Base-by-base conservation (phyloP, 2,888 invertebrate genomes). In the Carabus problematicus region DNA sequence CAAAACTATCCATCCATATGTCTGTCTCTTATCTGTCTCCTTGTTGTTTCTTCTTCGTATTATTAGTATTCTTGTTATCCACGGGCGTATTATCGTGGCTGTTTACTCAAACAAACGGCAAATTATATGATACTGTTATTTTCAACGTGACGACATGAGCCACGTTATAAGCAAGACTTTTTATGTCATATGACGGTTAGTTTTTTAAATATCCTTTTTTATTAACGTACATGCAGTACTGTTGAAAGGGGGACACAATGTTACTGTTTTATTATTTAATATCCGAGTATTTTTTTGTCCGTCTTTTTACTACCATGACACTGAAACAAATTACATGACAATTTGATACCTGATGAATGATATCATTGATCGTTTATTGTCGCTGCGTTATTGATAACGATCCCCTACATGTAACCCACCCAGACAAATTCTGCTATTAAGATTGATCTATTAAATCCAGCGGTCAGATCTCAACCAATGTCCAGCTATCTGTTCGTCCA, bases 401-500 rank as follows among this genome's bases (percentile, higher is more conserved):
- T 29, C 29, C 2, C 29, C 29, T 2, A n/a, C n/a, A n/a, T n/a
- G n/a, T n/a, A 29, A 29, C 29, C 29, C 29, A 6, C 6, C 3
- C 2, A 29, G 29, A 29, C 29, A 29, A 29, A 29, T 29, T 29
- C 29, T 29, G 2, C 29, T 29, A 29, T 29, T 29, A 29, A 29
- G 29, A 29, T 29, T 29, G 29, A 29, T 29, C 29, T 29, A 29
- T 29, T 29, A 29, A 29, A 29, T 29, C 6, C 29, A 9, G 29
- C 29, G 29, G 29, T 29, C 29, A 29, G 29, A 29, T 29, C 29
- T 29, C 29, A 14, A 7, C 64, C 12, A 19, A 52, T 64, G 64
- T 64, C 64, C 64, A 49, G 52, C 52, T 49, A 47, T 59, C 14
- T 52, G 54, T 18, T 52, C 52, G 52, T 9, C 18, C 52, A 67